phyloP scores from a whole-genome alignment of 2,888 invertebrate genomes.

The Xestia c-nigrum region DNA sequence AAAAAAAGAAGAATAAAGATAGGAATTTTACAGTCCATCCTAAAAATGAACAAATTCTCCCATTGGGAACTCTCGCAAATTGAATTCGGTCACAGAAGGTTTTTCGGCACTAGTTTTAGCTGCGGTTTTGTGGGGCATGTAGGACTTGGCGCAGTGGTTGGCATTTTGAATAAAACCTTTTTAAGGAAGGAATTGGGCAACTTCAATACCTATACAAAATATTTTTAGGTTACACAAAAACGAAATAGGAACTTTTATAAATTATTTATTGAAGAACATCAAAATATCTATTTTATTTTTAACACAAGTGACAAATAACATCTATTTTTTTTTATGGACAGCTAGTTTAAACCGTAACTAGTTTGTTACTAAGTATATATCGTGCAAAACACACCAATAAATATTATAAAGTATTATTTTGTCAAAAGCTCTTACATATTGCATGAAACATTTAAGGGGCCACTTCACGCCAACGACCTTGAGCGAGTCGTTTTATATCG shows the following conservation, averaged over 20 bases:
- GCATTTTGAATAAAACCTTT: conserved; percentile 3
- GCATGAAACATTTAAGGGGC: not conserved
- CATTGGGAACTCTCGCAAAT: conserved; percentile 27
- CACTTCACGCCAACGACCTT: too few relatives aligned
- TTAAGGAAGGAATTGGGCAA: not conserved
- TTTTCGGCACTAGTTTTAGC: conserved; percentile 37
- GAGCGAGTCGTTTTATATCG: too few relatives aligned
- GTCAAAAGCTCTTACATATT: not conserved
- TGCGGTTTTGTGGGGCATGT: not conserved
- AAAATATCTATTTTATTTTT: not conserved
- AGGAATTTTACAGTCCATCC: conserved; percentile 20
- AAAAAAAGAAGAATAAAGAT: conserved; percentile 16
- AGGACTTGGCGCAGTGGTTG: not conserved
- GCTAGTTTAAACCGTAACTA: not conserved
- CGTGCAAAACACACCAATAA: not conserved
- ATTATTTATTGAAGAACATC: not conserved
- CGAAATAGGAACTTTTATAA: not conserved
- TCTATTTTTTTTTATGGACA: not conserved
- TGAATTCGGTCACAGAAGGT: conserved; percentile 32
- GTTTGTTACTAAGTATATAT: not conserved
- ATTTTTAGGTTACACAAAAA: not conserved
- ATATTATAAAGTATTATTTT: not conserved
- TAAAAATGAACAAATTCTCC: conserved; percentile 27
- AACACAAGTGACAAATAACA: not conserved
- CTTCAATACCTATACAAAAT: not conserved